Evolutionary conservation across 2,797 vertebrate species (phyloP), one percentile per base, ranked within the genome.

Genomic region (Argyrosomus regius): DNA sequence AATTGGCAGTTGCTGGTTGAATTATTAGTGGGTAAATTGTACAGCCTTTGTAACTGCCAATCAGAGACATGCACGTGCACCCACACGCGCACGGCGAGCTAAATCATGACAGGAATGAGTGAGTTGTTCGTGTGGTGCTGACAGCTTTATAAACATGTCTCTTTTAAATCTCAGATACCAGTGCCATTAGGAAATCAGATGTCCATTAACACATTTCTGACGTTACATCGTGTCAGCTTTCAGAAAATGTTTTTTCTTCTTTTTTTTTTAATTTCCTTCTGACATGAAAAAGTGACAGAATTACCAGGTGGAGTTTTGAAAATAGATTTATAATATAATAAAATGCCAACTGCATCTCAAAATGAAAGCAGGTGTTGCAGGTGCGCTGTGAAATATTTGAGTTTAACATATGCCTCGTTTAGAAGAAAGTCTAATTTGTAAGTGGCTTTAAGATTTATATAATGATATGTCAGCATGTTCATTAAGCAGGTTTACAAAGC

Each of bases 61-160:
- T 88, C 82, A 81, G 67, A 71, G 60, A 76, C 56, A 41, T 60
- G 48, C 50, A 12, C 39, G 26, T 8, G 63, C 71, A 39, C 52
- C 12, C 26, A 68, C 73, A 61, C 80, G 59, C 57, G 49, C 67
- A 46, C 72, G 72, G 39, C 1, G 50, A 72, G 81, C 77, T 66
- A 77, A 84, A 88, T 84, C 67, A 77, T 87, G 79, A 82, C 85
- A 83, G 82, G 75, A 69, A 62, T 73, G 82, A 79, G 84, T 22
- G 77, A 87, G 75, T 67, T 80, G 82, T 77, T 84, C 84, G 76
- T 87, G 83, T 77, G 80, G 62, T 12, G 84, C 88, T 88, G 89
- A 90, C 90, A 88, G 85, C 84, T 87, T 88, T 82, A 91, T 88
- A 88, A 88, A 88, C 85, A 81, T 76, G 75, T 62, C 56, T 85